Evolutionary conservation across 1,140 invertebrate genomes (phyloP), one percentile per base, ranked within the genome.

Genomic region (Penaeus chinensis): DNA sequence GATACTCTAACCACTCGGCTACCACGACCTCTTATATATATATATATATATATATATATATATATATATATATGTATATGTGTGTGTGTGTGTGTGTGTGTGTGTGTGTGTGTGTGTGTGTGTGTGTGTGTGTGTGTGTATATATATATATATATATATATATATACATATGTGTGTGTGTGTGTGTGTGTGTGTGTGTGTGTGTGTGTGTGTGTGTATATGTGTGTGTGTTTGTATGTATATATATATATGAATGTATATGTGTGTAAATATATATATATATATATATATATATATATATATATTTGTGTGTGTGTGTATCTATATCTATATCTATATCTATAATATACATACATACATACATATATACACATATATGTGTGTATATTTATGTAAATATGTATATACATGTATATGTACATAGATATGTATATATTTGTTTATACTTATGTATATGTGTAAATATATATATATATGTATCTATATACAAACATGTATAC

Each of bases 341-440:
- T 74, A 74, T 74, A 74, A 47, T 81, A 61, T 81, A 60, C 62
- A 61, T 81, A 60, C 65, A 62, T 66, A 60, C 77, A 32, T 80
- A 60, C 66, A 19, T 69, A n/a, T 66, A 22, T 78, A 18, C 66
- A 20, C 66, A 16, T 79, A 47, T 79, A 76, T 78, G 22, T 78
- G 32, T 78, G 42, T 78, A 37, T 47, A 32, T 78, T 27, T 63
- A 61, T 65, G 24, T 19, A 27, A 47, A 61, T 32, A 27, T 19
- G 32, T 65, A 61, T 32, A 32, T 65, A 61, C 24, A 54, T 69
- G 24, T 80, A 69, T 80, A 47, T 27, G 54, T 37, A 20, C 47
- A 63, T 63, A 54, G 42, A 24, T 85, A 47, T 82, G 24, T 82
- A 47, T 82, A 65, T 82, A 54, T 81, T 42, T 61, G 42, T 81